A percentile compares a stretch with the other conserved stretches of the same genome.
Conservation (phyloP, 2,113 vertebrate species). For the Lanius ludovicianus region DNA sequence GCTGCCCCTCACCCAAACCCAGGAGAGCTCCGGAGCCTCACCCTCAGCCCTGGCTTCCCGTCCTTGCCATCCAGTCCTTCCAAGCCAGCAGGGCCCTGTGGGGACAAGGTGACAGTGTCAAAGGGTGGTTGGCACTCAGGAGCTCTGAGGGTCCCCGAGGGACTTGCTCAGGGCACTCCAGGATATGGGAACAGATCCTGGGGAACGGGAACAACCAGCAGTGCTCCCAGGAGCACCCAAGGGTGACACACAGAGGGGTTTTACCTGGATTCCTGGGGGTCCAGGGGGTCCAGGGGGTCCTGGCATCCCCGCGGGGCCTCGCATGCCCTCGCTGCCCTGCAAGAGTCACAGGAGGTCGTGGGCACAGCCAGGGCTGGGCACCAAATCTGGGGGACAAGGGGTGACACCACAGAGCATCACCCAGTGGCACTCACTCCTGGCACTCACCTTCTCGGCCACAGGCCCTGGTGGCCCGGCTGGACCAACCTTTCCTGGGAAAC, state of each 20-base stretch:
- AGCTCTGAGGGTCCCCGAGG: fast-evolving
- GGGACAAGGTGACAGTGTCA: neutral
- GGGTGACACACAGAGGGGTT: neutral
- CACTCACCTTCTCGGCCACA: slow-evolving; percentile 85
- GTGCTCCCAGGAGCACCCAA: neutral
- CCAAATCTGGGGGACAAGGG: fast-evolving
- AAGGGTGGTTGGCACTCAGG: neutral
- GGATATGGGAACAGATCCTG: neutral
- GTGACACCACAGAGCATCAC: neutral
- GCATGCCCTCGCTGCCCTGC: slow-evolving; percentile 86
- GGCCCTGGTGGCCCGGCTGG: slow-evolving; percentile 80
- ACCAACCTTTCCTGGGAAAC: slow-evolving; percentile 87
- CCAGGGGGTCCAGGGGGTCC: slow-evolving; percentile 84
- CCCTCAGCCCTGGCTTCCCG: slow-evolving; percentile 88
- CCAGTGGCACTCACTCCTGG: neutral
- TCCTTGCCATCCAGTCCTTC: slow-evolving; percentile 93
- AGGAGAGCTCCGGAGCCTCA: slow-evolving; percentile 8
- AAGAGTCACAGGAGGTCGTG: neutral
- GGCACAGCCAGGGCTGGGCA: neutral
- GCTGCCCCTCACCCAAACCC: fast-evolving
- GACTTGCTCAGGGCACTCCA: neutral
- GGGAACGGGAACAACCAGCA: fast-evolving
- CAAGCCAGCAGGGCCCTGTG: slow-evolving; percentile 86
- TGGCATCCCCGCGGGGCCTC: slow-evolving; percentile 80
- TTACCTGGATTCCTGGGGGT: slow-evolving; percentile 81